Conservation (phyloP, 1,140 invertebrate species). For the Manduca sexta region DNA sequence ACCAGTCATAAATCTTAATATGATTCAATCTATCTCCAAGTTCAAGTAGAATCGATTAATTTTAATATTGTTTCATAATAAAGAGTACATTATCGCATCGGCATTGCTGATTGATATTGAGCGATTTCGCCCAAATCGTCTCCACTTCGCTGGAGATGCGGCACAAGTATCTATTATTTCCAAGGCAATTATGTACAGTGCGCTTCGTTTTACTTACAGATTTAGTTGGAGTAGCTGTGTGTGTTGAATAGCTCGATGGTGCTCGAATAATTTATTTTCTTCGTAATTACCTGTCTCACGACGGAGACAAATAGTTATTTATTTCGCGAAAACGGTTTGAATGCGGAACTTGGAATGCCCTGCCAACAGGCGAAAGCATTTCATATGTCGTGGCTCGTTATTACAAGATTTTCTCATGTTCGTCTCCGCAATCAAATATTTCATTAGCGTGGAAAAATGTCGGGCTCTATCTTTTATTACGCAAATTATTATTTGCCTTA, state of each 20-base stretch:
- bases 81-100: not conserved
- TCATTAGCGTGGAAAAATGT: slow-evolving; percentile 9
- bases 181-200: slow-evolving; percentile 37
- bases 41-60: not conserved
- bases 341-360: not conserved
- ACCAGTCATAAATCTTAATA: not conserved
- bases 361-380: slow-evolving; percentile 6
- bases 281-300: slow-evolving; percentile 17
- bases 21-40: not conserved
- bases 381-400: slow-evolving; percentile 10
- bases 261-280: slow-evolving; percentile 22
- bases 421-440: slow-evolving; percentile 10
- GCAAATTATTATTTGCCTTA: slow-evolving; percentile 1
- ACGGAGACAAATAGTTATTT: slow-evolving; percentile 12
- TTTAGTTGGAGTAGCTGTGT: slow-evolving; percentile 18
- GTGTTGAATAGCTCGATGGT: slow-evolving; percentile 8
- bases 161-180: slow-evolving; percentile 38
- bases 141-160: slow-evolving; percentile 19
- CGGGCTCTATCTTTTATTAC: slow-evolving; percentile 2
- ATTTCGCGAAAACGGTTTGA: not conserved
- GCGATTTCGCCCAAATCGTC: slow-evolving; percentile 21
- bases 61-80: not conserved
- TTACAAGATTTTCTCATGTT: slow-evolving; percentile 12
- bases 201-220: slow-evolving; percentile 21
- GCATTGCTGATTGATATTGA: slow-evolving; percentile 36